Evolutionary conservation across 2,113 vertebrate genomes (phyloP).

Genomic region (Coptodon bakossiorum): DNA sequence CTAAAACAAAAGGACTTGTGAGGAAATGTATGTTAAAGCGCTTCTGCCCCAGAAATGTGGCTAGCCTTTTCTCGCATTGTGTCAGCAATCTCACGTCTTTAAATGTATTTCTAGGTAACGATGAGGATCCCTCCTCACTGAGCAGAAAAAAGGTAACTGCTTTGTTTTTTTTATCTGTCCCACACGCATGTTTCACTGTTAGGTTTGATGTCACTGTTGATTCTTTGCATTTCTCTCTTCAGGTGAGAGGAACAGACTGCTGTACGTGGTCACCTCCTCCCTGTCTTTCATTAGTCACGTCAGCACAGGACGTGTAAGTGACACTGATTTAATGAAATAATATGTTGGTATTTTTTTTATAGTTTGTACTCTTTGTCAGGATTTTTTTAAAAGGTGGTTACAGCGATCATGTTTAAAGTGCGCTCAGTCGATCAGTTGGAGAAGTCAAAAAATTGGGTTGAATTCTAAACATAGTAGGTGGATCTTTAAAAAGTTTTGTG

Average conservation of each 20-base stretch:
- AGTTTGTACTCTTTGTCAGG: neutral
- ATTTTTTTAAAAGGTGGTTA: neutral
- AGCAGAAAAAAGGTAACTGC: constrained; percentile 78
- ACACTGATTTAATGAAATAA: neutral
- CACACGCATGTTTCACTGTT: neutral
- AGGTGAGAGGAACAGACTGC: constrained; percentile 62
- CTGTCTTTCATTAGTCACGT: constrained; percentile 9
- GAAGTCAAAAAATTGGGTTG: neutral
- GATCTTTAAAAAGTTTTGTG: neutral
- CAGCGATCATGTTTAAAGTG: neutral
- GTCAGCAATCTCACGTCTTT: neutral
- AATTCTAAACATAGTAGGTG: neutral
- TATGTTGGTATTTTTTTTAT: neutral
- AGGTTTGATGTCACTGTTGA: neutral
- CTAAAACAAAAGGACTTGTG: constrained; percentile 57
- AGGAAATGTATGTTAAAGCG: constrained; percentile 61
- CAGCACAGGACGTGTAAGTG: constrained; percentile 65
- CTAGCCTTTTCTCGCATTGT: neutral
- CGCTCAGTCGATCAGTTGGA: neutral
- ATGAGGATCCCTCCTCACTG: constrained; percentile 57
- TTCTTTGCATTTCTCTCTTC: neutral
- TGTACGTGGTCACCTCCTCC: constrained; percentile 47
- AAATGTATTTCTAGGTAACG: constrained; percentile 65
- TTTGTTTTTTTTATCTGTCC: neutral
- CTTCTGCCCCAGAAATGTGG: neutral